Conservation (phyloP, 2,113 vertebrate genomes). For the Diadophis punctatus region DNA sequence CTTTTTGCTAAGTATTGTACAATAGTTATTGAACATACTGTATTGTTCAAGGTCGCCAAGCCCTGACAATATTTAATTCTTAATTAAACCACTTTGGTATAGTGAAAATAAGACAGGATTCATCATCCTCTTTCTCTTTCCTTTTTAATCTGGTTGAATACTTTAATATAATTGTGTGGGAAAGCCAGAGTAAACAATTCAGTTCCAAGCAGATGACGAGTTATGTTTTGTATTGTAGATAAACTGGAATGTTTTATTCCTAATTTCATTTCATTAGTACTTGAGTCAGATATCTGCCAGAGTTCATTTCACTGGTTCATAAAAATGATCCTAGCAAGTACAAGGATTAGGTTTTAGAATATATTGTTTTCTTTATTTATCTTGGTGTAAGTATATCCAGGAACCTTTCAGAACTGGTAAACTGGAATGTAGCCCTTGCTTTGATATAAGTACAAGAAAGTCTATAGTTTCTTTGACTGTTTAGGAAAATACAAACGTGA, state of each 20-base stretch:
- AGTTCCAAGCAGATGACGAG: background rate
- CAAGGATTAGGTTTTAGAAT: background rate
- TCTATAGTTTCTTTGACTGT: background rate
- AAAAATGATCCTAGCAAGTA: background rate
- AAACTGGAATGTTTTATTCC: background rate
- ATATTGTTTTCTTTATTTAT: background rate
- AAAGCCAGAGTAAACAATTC: background rate
- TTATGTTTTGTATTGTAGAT: background rate
- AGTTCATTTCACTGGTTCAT: background rate
- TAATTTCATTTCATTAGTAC: background rate
- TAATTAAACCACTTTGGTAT: background rate
- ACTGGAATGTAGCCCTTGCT: background rate
- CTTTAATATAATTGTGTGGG: background rate
- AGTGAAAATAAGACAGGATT: background rate
- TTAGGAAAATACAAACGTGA: background rate
- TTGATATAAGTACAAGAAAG: background rate
- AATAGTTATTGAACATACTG: background rate
- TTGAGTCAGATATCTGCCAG: background rate
- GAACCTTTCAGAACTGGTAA: background rate
- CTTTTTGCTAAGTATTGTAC: background rate
- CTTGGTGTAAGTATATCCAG: background rate
- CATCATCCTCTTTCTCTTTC: background rate
- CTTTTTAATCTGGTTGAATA: background rate
- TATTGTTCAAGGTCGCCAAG: background rate
- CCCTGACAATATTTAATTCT: background rate